Base-by-base conservation (phyloP, 2,888 invertebrate genomes). In the Panzeria rudis region DNA sequence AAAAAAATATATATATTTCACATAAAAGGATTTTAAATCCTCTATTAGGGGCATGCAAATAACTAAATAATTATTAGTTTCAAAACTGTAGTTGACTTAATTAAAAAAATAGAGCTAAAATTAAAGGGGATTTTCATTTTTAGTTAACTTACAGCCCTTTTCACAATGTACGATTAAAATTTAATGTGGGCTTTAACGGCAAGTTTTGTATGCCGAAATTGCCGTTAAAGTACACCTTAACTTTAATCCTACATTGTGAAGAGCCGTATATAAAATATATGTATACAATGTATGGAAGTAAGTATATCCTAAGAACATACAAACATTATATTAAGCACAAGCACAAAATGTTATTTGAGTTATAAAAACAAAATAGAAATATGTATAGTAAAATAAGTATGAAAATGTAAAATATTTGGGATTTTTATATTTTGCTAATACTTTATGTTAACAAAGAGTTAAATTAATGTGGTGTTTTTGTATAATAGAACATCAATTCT, bases 21-120 rank as follows among this genome's bases (percentile, higher is more conserved):
- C 68, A 47, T 20, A 50, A 76, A 76, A 11, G 68, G 75, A 86
- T 79, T 80, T 71, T 52, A 68, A 83, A 83, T 75, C 76, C 66
- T 61, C 25, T 64, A 68, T 25, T 47, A 66, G 61, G 17, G 75
- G 71, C 75, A 79, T 80, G 79, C 85, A 83, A 79, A 38, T 71
- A 66, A 20, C 44, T 50, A 35, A n/a, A n/a, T n/a, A n/a, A 23
- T 69, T 56, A 29, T n/a, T 71, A 32, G 11, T 71, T 32, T 66
- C 1, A 61, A 50, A 38, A 61, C 25, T 56, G 17, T 56, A 38
- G 9, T 72, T 59, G 32, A n/a, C 6, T 17, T 47, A 23, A 44
- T 62, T 15, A 44, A 59, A 23, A 56, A 38, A 64, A 7, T 13
- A 25, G 17, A 20, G 32, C 29, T 32, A 44, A 25, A 66, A 77